Base-by-base conservation (phyloP, 2,797 vertebrate species). In the Enteromius fasciolatus region DNA sequence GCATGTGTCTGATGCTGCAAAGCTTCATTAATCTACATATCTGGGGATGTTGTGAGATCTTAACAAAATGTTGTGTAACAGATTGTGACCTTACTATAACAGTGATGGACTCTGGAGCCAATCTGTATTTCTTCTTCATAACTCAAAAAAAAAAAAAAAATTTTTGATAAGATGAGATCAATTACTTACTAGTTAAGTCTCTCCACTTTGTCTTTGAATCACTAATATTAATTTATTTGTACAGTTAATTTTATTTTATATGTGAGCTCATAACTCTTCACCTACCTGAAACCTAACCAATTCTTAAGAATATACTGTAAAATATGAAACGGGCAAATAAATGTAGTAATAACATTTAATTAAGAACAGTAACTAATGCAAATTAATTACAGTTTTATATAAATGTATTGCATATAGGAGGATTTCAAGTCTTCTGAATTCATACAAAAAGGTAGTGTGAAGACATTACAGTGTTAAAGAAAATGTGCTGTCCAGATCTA, bases 131-230 rank as follows among this genome's bases (percentile, higher is more conserved):
- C 8, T 31, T 41, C 50, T 70, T 3, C 17, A 25, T 41, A 23
- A 41, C 46, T 73, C 11, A 1, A 33, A 48, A 36, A 67, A 57
- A 28, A 3, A 7, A 61, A 15, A 2, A 59, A 25, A 25, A 59
- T 1, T 12, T 4, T 15, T 20, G 15, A 61, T 61, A 11, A 72
- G 8, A 11, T 50, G 9, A 28, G 44, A 20, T 1, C 17, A 6
- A 50, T 48, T 17, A 48, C 36, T 7, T 36, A 6, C 46, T 54
- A 41, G 10, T 18, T 20, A 12, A 4, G 66, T 17, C 20, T 10
- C 17, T 52, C 31, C 23, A 59, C 61, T 54, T 86, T 54, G 83
- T 3, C 87, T 85, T 89, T 85, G 79, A 89, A 85, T 74, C 78
- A 52, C 1, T 57, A 7, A 2, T 3, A 12, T 78, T 4, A 36